Evolutionary conservation across 1,140 invertebrate genomes (phyloP).

Genomic region (Bicyclus anynana): DNA sequence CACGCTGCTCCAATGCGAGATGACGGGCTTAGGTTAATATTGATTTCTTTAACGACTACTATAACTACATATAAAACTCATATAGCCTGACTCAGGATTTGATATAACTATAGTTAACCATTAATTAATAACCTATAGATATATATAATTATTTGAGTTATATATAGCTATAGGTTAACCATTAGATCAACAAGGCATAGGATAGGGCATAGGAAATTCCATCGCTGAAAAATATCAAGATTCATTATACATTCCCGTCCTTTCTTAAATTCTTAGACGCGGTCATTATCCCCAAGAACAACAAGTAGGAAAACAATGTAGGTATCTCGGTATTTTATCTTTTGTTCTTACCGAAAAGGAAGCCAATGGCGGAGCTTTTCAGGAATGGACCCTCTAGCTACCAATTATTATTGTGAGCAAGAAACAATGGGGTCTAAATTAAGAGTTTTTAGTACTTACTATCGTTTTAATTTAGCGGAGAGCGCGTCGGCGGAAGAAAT

Average conservation of each 20-base stretch:
- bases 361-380: conserved; percentile 23
- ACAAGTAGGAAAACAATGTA: conserved; percentile 16
- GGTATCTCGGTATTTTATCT: conserved; percentile 11
- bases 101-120: no score
- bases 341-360: conserved; percentile 21
- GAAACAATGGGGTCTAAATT: conserved; percentile 19
- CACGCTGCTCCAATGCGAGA: no score
- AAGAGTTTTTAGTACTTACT: conserved; percentile 11
- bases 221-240: background rate
- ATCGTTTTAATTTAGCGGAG: conserved; percentile 13
- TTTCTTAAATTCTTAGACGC: conserved; percentile 7
- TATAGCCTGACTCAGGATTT: no score
- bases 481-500: background rate
- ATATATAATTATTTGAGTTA: no score
- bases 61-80: no score
- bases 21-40: no score
- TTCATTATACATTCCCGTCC: background rate
- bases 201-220: background rate
- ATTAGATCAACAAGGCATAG: no score
- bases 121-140: no score
- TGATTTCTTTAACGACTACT: no score
- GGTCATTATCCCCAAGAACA: conserved; percentile 14
- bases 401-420: conserved; percentile 9
- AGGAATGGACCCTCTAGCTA: conserved; percentile 10
- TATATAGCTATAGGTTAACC: no score